Conservation (phyloP, 1,140 invertebrate genomes). For the Ladona fulva region DNA sequence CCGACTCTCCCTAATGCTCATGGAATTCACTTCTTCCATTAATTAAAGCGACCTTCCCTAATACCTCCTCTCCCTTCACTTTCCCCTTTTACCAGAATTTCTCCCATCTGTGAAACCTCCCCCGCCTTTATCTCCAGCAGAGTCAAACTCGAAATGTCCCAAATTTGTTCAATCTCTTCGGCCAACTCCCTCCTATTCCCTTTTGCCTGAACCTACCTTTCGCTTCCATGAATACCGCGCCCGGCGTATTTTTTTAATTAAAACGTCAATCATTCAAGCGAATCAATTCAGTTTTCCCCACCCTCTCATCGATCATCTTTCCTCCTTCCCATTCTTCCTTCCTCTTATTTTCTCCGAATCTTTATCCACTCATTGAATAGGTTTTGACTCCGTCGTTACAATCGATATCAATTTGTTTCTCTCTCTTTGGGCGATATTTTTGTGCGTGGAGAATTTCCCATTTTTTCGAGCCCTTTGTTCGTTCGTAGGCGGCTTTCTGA, state of each 20-base stretch:
- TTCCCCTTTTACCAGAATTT: not conserved
- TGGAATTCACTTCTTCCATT: not conserved
- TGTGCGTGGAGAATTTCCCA: too few species aligned
- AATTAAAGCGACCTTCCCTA: not conserved
- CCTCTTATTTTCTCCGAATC: not conserved
- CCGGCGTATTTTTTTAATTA: not conserved
- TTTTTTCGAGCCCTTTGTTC: too few species aligned
- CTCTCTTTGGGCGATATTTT: not conserved
- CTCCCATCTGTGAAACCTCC: not conserved
- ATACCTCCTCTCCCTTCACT: not conserved
- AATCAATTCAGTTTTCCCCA: not conserved
- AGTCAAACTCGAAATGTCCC: not conserved
- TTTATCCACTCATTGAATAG: not conserved
- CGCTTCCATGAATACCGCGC: not conserved
- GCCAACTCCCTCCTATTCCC: not conserved
- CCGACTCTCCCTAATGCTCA: not conserved
- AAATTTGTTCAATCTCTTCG: not conserved
- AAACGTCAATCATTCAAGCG: not conserved
- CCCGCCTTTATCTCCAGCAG: not conserved
- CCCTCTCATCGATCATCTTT: not conserved
- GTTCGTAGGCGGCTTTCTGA: too few species aligned
- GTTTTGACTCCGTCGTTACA: not conserved
- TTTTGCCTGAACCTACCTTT: not conserved
- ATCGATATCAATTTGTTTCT: constrained; percentile 10
- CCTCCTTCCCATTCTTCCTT: not conserved